These are phyloP conservation scores for Drosophila seguyi DNA, from an alignment of 1,140 invertebrate genomes.

Conservation along the genomic window DNA sequence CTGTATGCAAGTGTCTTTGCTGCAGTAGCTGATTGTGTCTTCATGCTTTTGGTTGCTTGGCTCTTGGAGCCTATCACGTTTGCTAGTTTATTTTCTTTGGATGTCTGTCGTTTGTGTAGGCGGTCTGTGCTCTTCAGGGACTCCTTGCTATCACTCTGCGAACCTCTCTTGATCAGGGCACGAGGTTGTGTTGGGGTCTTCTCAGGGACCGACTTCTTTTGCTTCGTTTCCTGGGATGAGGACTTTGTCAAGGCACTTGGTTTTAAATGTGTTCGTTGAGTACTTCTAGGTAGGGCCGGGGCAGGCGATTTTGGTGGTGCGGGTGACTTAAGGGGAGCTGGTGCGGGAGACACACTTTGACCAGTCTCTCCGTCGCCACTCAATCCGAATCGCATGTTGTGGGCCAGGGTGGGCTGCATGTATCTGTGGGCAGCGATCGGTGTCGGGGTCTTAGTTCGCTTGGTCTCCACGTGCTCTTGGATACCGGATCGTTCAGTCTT, in stretches of 20 bases:
- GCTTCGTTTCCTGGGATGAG: slow-evolving; percentile 50
- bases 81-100: slow-evolving; percentile 71
- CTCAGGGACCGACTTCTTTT: slow-evolving; percentile 42
- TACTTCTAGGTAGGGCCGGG: slow-evolving; percentile 45
- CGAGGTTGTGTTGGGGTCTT: slow-evolving; percentile 31
- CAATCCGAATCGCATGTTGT: slow-evolving; percentile 66
- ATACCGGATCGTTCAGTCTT: slow-evolving; percentile 34
- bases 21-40: slow-evolving; percentile 73
- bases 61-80: slow-evolving; percentile 79
- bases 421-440: slow-evolving; percentile 68
- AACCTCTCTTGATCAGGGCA: slow-evolving; percentile 39
- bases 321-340: slow-evolving; percentile 53
- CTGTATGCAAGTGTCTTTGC: slow-evolving; percentile 71
- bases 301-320: slow-evolving; percentile 69
- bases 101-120: slow-evolving; percentile 72
- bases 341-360: slow-evolving; percentile 42
- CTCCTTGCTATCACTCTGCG: slow-evolving; percentile 70
- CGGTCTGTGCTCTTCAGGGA: slow-evolving; percentile 66
- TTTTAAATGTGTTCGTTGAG: slow-evolving; percentile 41
- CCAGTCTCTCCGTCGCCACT: slow-evolving; percentile 54
- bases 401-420: slow-evolving; percentile 79
- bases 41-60: slow-evolving; percentile 76
- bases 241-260: slow-evolving; percentile 80
- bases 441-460: slow-evolving; percentile 55
- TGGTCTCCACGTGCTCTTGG: slow-evolving; percentile 33